phyloP scores from a whole-genome alignment of 2,888 invertebrate species.

The Eulithis prunata region DNA sequence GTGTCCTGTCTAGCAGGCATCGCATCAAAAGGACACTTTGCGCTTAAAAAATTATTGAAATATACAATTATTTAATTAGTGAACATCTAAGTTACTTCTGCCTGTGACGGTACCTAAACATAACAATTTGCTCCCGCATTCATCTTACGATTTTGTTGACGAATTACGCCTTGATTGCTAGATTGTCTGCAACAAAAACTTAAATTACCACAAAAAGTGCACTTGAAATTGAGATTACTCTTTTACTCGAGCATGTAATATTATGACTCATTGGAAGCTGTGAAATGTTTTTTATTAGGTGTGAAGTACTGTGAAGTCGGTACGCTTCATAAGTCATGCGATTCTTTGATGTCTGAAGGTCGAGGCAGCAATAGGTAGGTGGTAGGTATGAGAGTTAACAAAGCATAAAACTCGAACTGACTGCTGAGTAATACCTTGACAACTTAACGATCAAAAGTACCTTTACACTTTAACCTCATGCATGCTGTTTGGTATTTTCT shows the following conservation, averaged over 20 bases:
- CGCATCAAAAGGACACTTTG: neutral
- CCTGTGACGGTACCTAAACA: neutral
- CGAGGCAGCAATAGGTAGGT: neutral
- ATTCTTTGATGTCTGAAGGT: constrained; percentile 37
- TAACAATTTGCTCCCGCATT: constrained; percentile 33
- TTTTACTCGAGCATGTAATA: constrained; percentile 66
- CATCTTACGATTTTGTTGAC: constrained; percentile 39
- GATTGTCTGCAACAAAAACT: constrained; percentile 51
- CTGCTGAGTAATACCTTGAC: neutral
- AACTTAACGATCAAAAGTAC: neutral
- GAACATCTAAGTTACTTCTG: neutral
- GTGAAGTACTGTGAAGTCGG: constrained; percentile 46
- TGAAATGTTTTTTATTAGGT: constrained; percentile 42
- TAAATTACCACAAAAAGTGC: constrained; percentile 53
- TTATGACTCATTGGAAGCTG: constrained; percentile 59
- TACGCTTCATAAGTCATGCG: constrained; percentile 29
- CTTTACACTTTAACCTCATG: neutral
- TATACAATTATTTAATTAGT: no score
- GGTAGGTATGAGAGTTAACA: neutral
- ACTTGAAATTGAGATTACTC: constrained; percentile 54
- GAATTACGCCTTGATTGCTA: constrained; percentile 51
- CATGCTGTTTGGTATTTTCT: neutral
- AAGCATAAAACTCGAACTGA: neutral
- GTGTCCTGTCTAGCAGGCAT: neutral
- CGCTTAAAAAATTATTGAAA: neutral